Percentiles rank a stretch among this genome's conserved stretches.
phyloP scores from a whole-genome alignment of 1,140 invertebrate species.

The Heterodera carotae region DNA sequence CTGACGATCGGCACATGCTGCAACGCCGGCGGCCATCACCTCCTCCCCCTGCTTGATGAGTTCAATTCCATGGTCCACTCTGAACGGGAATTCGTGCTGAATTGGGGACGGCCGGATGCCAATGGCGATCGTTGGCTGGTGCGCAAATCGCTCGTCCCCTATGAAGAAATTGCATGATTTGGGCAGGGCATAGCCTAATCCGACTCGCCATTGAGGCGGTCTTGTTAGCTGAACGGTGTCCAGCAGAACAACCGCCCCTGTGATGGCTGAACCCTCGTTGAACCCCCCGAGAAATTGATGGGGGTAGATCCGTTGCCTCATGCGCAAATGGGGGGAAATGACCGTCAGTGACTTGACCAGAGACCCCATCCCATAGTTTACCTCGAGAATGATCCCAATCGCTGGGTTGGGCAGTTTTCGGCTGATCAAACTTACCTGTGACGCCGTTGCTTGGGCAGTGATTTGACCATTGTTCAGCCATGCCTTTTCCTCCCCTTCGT shows the following conservation, averaged over 20 bases:
- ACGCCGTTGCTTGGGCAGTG: conserved; percentile 1
- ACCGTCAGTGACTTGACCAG: background rate
- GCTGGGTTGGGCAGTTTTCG: background rate
- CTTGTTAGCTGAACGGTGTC: background rate
- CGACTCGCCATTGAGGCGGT: background rate
- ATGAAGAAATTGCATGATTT: background rate
- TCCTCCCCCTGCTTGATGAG: background rate
- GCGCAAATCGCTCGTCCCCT: conserved; percentile 10
- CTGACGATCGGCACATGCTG: background rate
- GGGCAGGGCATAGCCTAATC: background rate
- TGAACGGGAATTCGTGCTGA: conserved; percentile 1
- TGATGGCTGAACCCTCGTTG: background rate
- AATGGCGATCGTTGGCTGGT: background rate
- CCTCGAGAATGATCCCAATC: background rate
- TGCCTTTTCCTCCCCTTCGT: background rate
- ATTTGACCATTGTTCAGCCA: conserved; percentile 7
- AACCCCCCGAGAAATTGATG: background rate
- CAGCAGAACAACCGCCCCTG: conserved; percentile 4
- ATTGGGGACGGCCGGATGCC: background rate
- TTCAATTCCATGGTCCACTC: background rate
- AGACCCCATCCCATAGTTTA: background rate
- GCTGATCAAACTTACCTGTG: background rate
- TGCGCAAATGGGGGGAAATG: background rate
- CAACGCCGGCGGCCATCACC: background rate
- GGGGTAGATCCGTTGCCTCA: conserved; percentile 3